A percentile compares a stretch with the other conserved stretches of the same genome.
phyloP scores from a whole-genome alignment of 2,113 vertebrate species.

The Sarotherodon lohbergeri region DNA sequence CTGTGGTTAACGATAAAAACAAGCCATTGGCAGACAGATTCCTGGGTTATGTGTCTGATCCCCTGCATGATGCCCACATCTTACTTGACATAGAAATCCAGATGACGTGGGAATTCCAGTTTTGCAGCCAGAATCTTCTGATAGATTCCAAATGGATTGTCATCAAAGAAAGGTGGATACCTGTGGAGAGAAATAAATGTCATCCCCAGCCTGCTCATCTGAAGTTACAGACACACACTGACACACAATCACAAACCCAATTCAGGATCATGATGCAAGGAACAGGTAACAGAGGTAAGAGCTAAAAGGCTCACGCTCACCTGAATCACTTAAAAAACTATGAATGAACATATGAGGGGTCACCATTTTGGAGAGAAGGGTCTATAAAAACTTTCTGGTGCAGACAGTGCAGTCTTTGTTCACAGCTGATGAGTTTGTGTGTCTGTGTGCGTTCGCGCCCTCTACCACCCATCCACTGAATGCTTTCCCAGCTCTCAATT shows the following conservation, averaged over 20 bases:
- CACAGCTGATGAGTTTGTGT: not conserved
- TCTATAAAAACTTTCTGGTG: not conserved
- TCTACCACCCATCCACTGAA: slow-evolving; percentile 7
- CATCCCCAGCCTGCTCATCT: not conserved
- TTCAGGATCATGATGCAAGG: not conserved
- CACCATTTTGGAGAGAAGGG: not conserved
- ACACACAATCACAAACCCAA: not conserved
- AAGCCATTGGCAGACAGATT: not conserved
- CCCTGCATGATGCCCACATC: not conserved
- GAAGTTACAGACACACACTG: not conserved
- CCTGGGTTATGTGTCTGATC: not conserved
- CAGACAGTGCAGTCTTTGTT: not conserved
- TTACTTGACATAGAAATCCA: slow-evolving; percentile 97
- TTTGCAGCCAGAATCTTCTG: slow-evolving; percentile 96
- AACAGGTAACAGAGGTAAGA: not conserved
- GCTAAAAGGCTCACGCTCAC: not conserved
- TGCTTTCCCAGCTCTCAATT: slow-evolving; percentile 15
- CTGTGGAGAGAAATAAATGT: slow-evolving; percentile 52
- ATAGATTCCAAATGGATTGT: slow-evolving; percentile 97
- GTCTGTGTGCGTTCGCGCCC: not conserved
- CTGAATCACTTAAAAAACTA: not conserved
- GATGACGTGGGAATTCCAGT: slow-evolving; percentile 91
- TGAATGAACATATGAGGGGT: not conserved
- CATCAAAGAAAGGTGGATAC: slow-evolving; percentile 95
- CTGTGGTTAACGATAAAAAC: not conserved